Conservation (phyloP, 2,797 vertebrate species). For the Microctenopoma steveboyesi region DNA sequence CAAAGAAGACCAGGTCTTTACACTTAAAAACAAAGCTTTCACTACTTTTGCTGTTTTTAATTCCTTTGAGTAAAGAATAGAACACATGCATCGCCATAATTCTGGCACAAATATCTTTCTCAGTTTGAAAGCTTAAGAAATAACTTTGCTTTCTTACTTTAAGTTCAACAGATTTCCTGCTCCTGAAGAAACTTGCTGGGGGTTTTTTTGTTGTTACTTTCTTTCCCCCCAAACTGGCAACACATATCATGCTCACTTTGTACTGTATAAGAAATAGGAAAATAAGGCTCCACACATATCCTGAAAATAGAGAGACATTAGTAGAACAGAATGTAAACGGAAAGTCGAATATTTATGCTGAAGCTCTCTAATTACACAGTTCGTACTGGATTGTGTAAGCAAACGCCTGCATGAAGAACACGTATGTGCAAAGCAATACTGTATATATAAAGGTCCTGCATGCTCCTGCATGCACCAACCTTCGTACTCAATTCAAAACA, state of each 20-base stretch:
- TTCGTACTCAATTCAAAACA: background rate
- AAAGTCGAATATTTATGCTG: conserved; percentile 36
- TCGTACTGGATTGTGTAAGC: conserved; percentile 41
- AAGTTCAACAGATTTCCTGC: conserved; percentile 31
- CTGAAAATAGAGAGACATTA: conserved; percentile 9
- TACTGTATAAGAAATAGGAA: conserved; percentile 47
- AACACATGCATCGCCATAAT: background rate
- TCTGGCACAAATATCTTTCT: conserved; percentile 10
- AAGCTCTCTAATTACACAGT: conserved; percentile 33
- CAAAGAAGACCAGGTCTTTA: conserved; percentile 9
- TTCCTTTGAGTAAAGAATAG: conserved; percentile 1
- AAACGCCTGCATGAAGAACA: conserved; percentile 8
- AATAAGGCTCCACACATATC: conserved; percentile 21
- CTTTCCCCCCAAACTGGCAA: conserved; percentile 28
- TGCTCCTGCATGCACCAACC: background rate
- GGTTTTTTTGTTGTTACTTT: conserved; percentile 14
- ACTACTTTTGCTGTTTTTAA: conserved; percentile 19
- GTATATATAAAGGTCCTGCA: background rate
- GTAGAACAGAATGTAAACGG: conserved; percentile 47
- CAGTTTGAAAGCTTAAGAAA: conserved; percentile 21
- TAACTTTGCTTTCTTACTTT: conserved; percentile 21
- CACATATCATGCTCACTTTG: conserved; percentile 10
- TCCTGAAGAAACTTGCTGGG: conserved; percentile 28
- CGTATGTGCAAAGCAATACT: background rate
- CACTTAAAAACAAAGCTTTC: conserved; percentile 4